A percentile compares a stretch with the other conserved stretches of the same genome.
Evolutionary conservation across 2,113 vertebrate species (phyloP).

Genomic region (Ranitomeya imitator): DNA sequence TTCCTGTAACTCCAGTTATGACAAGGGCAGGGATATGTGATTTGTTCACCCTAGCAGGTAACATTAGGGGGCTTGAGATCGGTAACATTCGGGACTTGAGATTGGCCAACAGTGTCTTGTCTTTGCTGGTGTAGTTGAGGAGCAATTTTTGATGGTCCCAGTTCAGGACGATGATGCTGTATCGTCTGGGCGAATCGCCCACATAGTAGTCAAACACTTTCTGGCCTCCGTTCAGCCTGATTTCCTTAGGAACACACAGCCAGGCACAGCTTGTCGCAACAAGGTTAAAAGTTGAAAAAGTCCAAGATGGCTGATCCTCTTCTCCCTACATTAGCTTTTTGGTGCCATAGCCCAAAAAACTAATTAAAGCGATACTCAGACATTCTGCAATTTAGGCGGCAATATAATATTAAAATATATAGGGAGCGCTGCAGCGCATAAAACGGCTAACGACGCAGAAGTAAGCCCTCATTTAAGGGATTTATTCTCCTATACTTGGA

Average conservation of each 20-base stretch:
- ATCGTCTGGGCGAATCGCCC: neutral
- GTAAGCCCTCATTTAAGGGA: no score
- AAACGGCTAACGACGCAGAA: no score
- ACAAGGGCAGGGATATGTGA: neutral
- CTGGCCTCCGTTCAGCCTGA: neutral
- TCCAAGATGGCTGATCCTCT: no score
- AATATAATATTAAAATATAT: no score
- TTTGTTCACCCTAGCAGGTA: neutral
- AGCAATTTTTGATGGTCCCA: neutral
- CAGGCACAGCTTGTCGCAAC: no score
- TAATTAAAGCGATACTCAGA: no score
- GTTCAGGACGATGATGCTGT: neutral
- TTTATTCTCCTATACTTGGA: neutral
- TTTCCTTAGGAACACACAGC: no score
- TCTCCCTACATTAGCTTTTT: no score
- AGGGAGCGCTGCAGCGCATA: no score
- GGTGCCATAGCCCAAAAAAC: no score
- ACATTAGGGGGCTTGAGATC: neutral
- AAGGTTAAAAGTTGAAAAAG: no score
- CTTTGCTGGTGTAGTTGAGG: neutral
- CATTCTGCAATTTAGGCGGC: no score
- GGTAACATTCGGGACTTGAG: neutral
- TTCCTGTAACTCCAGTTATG: constrained; percentile 8
- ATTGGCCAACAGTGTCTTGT: neutral
- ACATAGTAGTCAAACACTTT: neutral